phyloP scores from a whole-genome alignment of 1,140 invertebrate species.

The Acromyrmex echinatior region DNA sequence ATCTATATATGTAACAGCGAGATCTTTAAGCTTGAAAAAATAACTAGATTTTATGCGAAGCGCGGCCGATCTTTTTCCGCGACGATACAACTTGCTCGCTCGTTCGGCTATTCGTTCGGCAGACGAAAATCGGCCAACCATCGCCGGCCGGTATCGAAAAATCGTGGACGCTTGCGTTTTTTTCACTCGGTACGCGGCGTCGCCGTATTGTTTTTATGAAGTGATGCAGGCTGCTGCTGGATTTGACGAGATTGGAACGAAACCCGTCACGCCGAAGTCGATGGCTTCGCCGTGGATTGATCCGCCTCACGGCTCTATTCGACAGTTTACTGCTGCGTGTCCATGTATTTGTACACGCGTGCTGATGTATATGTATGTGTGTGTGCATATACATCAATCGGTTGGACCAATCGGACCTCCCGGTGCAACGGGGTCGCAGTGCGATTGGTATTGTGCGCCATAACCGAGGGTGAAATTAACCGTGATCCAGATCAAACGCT shows the following conservation, averaged over 20 bases:
- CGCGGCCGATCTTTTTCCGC: slow-evolving; percentile 3
- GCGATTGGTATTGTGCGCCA: slow-evolving; percentile 71
- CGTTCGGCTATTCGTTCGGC: background rate
- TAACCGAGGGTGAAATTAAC: slow-evolving; percentile 74
- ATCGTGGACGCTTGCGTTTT: slow-evolving; percentile 26
- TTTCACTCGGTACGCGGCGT: slow-evolving; percentile 18
- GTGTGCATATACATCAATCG: background rate
- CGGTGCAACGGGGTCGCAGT: slow-evolving; percentile 58
- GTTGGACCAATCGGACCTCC: slow-evolving; percentile 63
- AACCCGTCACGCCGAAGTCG: slow-evolving; percentile 66
- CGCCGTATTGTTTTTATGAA: slow-evolving; percentile 62
- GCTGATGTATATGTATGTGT: background rate
- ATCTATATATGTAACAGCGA: background rate
- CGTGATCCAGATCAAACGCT: slow-evolving; percentile 73
- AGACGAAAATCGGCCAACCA: slow-evolving; percentile 41
- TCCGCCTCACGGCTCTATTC: slow-evolving; percentile 72
- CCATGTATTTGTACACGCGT: background rate
- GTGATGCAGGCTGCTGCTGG: slow-evolving; percentile 52
- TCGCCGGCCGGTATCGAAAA: slow-evolving; percentile 48
- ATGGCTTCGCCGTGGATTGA: slow-evolving; percentile 71
- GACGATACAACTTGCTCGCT: background rate
- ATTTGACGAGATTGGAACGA: slow-evolving; percentile 70
- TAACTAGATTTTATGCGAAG: slow-evolving; percentile 14
- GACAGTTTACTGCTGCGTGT: slow-evolving; percentile 45
- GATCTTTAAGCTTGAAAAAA: slow-evolving; percentile 5